phyloP scores from a whole-genome alignment of 2,797 vertebrate genomes.

The Myotis myotis region DNA sequence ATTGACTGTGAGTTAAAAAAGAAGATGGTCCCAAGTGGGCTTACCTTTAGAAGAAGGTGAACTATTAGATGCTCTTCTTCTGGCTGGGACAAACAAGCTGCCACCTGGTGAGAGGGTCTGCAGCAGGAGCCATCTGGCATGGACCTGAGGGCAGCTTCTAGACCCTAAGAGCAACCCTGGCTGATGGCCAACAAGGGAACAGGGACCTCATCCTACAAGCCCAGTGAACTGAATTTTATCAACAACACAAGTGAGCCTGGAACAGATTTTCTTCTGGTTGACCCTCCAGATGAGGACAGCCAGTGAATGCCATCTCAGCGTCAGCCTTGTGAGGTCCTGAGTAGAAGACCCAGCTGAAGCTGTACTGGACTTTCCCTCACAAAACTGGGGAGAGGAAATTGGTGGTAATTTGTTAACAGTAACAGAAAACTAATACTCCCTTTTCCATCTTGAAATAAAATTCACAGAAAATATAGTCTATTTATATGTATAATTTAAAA shows the following conservation, averaged over 20 bases:
- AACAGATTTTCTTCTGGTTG: background rate
- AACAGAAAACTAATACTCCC: background rate
- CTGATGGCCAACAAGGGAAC: background rate
- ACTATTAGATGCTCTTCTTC: background rate
- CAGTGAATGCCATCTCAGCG: background rate
- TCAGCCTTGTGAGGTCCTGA: background rate
- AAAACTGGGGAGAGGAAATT: background rate
- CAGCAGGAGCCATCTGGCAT: background rate
- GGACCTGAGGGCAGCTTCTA: background rate
- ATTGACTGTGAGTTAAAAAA: background rate
- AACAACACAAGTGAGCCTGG: background rate
- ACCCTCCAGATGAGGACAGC: background rate
- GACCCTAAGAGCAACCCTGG: background rate
- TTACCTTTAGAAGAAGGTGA: background rate
- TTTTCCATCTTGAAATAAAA: background rate
- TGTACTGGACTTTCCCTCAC: background rate
- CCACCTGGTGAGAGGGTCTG: background rate
- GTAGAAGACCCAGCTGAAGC: background rate
- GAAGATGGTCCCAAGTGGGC: background rate
- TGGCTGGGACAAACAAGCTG: background rate
- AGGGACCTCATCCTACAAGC: background rate
- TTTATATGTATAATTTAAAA: background rate
- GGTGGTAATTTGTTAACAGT: background rate
- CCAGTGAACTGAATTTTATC: background rate
- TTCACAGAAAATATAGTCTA: background rate